phyloP scores from a whole-genome alignment of 2,888 invertebrate species.

The Drosophila setosimentum region DNA sequence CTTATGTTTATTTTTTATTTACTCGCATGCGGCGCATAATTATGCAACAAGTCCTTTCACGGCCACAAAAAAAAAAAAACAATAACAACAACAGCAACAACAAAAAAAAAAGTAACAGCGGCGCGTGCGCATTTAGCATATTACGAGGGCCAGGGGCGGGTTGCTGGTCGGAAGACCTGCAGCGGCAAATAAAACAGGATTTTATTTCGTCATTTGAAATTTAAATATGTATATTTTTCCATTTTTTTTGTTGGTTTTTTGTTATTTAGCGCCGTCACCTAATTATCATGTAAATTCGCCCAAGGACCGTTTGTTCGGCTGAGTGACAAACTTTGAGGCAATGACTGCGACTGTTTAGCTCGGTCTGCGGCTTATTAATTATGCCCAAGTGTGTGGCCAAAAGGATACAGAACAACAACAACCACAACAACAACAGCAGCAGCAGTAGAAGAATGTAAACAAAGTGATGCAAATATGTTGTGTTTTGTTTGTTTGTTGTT shows the following conservation, averaged over 20 bases:
- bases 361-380: slow-evolving; percentile 75
- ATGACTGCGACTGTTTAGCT: slow-evolving; percentile 34
- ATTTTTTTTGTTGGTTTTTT: slow-evolving; percentile 24
- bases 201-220: slow-evolving; percentile 76
- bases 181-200: slow-evolving; percentile 70
- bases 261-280: slow-evolving; percentile 59
- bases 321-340: slow-evolving; percentile 53
- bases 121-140: slow-evolving; percentile 84
- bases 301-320: slow-evolving; percentile 51
- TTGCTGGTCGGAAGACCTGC: slow-evolving; percentile 12
- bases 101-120: slow-evolving; percentile 51
- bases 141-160: slow-evolving; percentile 14
- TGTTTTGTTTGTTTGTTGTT: slow-evolving; percentile 26
- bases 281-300: slow-evolving; percentile 78
- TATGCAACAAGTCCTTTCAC: slow-evolving; percentile 82
- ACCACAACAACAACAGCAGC: slow-evolving; percentile 21
- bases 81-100: slow-evolving; percentile 11
- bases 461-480: slow-evolving; percentile 68
- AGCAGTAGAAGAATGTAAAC: slow-evolving; percentile 45
- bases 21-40: slow-evolving; percentile 73
- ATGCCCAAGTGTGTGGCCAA: slow-evolving; percentile 81
- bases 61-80: slow-evolving; percentile 36
- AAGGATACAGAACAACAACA: slow-evolving; percentile 48
- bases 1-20: slow-evolving; percentile 42
- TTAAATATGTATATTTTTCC: slow-evolving; percentile 64